Percentiles rank a stretch among this genome's conserved stretches.
phyloP scores from a whole-genome alignment of 2,797 vertebrate genomes.

The Parauchenoglanis punctatus region DNA sequence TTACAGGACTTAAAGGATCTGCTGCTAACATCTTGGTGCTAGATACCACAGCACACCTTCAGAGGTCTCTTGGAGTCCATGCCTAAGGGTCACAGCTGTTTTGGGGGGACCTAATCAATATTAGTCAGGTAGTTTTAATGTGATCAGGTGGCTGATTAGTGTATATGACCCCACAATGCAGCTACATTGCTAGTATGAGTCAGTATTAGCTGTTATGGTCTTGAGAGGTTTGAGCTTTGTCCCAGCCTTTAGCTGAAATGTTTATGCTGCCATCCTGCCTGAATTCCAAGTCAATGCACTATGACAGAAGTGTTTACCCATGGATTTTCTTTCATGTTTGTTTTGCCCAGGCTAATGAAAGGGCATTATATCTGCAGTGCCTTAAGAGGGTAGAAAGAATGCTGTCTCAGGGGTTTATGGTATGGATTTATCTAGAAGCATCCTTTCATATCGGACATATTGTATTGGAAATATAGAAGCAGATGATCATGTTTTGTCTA shows the following conservation, averaged over 20 bases:
- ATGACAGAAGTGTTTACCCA: conserved; percentile 18
- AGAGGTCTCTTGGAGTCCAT: no score
- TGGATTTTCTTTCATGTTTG: conserved; percentile 24
- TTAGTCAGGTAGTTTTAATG: no score
- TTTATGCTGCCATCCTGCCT: conserved; percentile 9
- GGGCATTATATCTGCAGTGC: background rate
- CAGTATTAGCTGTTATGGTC: background rate
- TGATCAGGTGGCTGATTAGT: no score
- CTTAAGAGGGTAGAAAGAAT: background rate
- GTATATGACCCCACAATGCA: background rate
- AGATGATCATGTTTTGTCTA: background rate
- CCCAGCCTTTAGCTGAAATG: background rate
- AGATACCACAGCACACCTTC: no score
- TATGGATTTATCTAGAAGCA: background rate
- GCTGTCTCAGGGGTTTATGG: conserved; percentile 3
- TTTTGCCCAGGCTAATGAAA: conserved; percentile 19
- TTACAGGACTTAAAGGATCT: no score
- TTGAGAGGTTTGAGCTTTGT: conserved; percentile 1
- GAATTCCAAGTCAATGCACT: conserved; percentile 2
- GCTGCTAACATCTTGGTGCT: no score
- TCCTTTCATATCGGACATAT: background rate
- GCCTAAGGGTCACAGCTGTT: no score
- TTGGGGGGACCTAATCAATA: no score
- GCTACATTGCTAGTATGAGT: background rate
- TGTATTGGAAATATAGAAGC: conserved; percentile 19